Evolutionary conservation across 2,797 vertebrate species (phyloP).

Genomic region (Podarcis lilfordi): DNA sequence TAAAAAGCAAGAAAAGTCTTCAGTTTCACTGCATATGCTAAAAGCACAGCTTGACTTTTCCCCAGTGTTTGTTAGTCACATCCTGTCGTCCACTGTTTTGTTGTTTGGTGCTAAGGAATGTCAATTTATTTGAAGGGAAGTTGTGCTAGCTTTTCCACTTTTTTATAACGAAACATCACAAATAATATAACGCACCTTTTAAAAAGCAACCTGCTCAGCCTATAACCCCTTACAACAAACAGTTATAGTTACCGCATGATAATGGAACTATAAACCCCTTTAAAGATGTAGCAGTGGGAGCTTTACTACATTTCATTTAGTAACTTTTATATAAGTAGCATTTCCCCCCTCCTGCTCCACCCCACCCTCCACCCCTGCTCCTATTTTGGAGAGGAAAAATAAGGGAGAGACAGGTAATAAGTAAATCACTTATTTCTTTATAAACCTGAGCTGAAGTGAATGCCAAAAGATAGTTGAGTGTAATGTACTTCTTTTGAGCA

Average conservation of each 20-base stretch:
- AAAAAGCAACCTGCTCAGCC: background rate
- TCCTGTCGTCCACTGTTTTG: slow-evolving; percentile 74
- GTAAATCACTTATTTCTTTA: slow-evolving; percentile 79
- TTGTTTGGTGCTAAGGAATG: slow-evolving; percentile 68
- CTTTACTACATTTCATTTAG: background rate
- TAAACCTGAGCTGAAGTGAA: slow-evolving; percentile 72
- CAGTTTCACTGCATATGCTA: slow-evolving; percentile 73
- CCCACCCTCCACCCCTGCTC: too few species aligned
- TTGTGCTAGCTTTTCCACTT: slow-evolving; percentile 37
- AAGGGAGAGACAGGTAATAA: slow-evolving; percentile 77
- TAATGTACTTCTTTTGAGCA: slow-evolving; percentile 57
- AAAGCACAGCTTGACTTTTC: slow-evolving; percentile 71
- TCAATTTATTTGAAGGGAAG: slow-evolving; percentile 62
- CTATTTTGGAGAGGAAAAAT: background rate
- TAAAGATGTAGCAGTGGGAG: background rate
- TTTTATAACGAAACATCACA: slow-evolving; percentile 26
- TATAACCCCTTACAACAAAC: background rate
- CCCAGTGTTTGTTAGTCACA: slow-evolving; percentile 68
- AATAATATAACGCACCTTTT: background rate
- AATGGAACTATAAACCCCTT: slow-evolving; percentile 1
- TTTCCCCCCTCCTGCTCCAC: background rate
- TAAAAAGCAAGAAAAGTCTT: slow-evolving; percentile 64
- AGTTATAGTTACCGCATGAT: slow-evolving; percentile 11
- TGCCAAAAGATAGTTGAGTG: slow-evolving; percentile 57
- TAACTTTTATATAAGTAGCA: background rate